Base-by-base conservation (phyloP, 2,113 vertebrate genomes). In the Coracopsis vasa region DNA sequence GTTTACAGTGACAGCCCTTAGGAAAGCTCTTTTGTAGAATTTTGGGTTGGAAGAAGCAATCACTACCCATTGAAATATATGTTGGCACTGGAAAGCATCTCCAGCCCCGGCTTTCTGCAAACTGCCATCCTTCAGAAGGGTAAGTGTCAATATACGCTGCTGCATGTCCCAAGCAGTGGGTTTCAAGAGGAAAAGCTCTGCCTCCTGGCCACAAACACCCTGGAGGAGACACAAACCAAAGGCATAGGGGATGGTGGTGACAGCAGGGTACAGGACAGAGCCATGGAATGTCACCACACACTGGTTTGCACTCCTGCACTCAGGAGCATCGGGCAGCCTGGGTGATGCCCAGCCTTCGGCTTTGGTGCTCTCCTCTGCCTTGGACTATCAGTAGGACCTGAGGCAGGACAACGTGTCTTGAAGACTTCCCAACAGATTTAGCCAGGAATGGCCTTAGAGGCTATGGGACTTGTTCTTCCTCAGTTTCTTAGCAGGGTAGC, bases 281-380 rank as follows among this genome's bases (percentile, higher is more conserved):
- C 37, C 13, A 3, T 3, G 29, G 44, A 39, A 33, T 2, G 2
- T 50, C 54, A 54, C 37, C 0, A 1, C 13, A 29, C 5, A 1
- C 11, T 6, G 23, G 23, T 42, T 84, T 56, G 13, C 41, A 20
- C 25, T 35, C 24, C 44, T 6, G 16, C 1, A 2, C 28, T 44
- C 47, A n/a, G 70, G 48, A 75, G 56, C 13, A 28, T 35, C 9
- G 7, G 50, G 11, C 1, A 5, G 33, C 64, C 35, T 45, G 28
- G 6, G 37, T 0, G 3, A 35, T 44, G 27, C 14, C 42, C 35
- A 3, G 1, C 20, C 20, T 60, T 71, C 19, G 60, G 18, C 33
- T 91, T 48, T 0, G 3, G 51, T 42, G 44, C 29, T 71, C 8
- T 71, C 25, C 42, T 86, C 64, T 37, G 44, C 21, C 70, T 33